These are phyloP conservation scores for Urocynchramus pylzowi DNA, from an alignment of 2,113 vertebrate genomes.

Conservation along the genomic window DNA sequence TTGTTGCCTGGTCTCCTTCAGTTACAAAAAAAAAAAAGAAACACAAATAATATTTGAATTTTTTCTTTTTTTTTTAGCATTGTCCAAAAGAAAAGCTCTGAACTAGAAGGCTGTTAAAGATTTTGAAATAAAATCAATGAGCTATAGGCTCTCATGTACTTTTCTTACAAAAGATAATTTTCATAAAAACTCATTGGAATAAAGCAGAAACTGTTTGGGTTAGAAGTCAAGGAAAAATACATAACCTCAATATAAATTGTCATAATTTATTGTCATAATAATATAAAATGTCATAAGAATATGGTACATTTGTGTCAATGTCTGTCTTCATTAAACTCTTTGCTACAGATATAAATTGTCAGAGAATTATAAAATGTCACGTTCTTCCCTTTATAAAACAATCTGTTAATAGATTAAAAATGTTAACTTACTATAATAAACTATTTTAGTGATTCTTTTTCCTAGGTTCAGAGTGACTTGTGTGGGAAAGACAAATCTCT, in stretches of 20 bases:
- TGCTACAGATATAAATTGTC: constrained; percentile 40
- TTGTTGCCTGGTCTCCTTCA: constrained; percentile 32
- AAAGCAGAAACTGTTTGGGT: constrained; percentile 16
- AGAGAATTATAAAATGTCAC: constrained; percentile 52
- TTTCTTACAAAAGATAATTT: not conserved
- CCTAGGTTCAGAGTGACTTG: not conserved
- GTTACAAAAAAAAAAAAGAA: constrained; percentile 13
- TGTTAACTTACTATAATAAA: not conserved
- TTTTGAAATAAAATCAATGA: not conserved
- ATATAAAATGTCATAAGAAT: constrained; percentile 40
- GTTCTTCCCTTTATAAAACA: constrained; percentile 45
- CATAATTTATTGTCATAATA: too few relatives aligned
- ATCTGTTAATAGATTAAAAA: constrained; percentile 45
- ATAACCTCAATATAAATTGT: constrained; percentile 43
- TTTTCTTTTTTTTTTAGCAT: not conserved
- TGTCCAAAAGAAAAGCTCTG: not conserved
- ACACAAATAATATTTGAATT: not conserved
- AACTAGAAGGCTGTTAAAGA: not conserved
- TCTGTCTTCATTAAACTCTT: constrained; percentile 55
- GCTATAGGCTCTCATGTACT: not conserved
- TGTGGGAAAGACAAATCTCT: not conserved
- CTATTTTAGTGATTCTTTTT: not conserved
- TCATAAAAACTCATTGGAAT: constrained; percentile 1
- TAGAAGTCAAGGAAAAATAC: constrained; percentile 11
- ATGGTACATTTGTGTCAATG: constrained; percentile 32